Percentiles rank a stretch among this genome's conserved stretches.
These are phyloP conservation scores for Leptinotarsa texana DNA, from an alignment of 1,140 invertebrate genomes.

Conservation along the genomic window DNA sequence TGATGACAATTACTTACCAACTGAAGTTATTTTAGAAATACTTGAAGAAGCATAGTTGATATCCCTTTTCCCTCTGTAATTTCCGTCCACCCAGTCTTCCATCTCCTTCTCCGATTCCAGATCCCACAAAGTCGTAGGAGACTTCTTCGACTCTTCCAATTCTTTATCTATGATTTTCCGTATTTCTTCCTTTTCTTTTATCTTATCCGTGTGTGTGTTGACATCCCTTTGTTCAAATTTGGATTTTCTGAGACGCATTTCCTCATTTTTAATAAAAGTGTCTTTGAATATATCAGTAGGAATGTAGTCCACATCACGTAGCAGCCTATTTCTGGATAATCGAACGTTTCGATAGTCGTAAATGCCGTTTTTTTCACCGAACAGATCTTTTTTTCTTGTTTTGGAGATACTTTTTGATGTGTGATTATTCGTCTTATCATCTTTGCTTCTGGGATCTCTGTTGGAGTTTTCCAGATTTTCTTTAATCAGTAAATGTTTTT, in stretches of 20 bases:
- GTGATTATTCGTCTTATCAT: conserved; percentile 31
- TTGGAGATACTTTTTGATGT: conserved; percentile 12
- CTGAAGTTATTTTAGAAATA: conserved; percentile 48
- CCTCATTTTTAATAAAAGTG: conserved; percentile 52
- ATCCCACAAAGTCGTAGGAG: conserved; percentile 53
- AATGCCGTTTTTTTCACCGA: conserved; percentile 40
- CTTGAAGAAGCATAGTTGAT: conserved; percentile 34
- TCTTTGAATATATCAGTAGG: conserved; percentile 53
- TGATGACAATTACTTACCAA: conserved; percentile 51
- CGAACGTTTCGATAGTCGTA: conserved; percentile 51
- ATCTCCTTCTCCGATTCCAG: conserved; percentile 54
- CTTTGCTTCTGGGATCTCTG: conserved; percentile 51
- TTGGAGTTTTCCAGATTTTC: conserved; percentile 33
- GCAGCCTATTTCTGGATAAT: conserved; percentile 45
- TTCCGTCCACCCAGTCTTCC: conserved; percentile 47
- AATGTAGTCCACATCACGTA: conserved; percentile 48
- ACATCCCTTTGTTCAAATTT: conserved; percentile 53
- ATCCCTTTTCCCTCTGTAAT: conserved; percentile 48
- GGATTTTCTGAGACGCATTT: conserved; percentile 47
- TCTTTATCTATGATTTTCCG: conserved; percentile 47
- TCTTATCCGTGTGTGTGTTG: conserved; percentile 47
- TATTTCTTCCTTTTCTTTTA: conserved; percentile 47
- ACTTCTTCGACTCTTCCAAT: conserved; percentile 40
- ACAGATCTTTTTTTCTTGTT: conserved; percentile 38
- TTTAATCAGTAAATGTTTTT: conserved; percentile 37